Evolutionary conservation across 2,113 vertebrate genomes (phyloP).

Genomic region (Turnix velox): DNA sequence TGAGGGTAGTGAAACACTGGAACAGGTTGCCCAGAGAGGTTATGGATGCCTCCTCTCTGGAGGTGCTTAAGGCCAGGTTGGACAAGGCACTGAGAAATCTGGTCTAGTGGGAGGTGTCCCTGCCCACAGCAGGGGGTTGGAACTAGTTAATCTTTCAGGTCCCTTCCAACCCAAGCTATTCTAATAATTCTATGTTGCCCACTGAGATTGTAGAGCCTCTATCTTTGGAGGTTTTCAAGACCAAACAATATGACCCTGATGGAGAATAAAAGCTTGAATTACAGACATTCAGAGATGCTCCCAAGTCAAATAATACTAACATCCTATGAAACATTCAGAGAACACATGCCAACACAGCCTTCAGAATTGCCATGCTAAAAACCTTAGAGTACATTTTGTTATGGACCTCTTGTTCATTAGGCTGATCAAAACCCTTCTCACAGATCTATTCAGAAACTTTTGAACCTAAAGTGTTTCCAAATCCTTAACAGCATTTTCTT

Average conservation of each 20-base stretch:
- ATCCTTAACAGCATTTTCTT: not conserved
- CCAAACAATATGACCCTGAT: not conserved
- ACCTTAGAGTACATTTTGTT: not conserved
- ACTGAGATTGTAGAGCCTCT: not conserved
- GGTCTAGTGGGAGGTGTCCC: too few species aligned
- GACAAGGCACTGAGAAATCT: too few species aligned
- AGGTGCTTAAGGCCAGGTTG: too few species aligned
- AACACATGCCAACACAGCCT: not conserved
- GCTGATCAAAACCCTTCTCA: not conserved
- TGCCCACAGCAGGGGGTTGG: too few species aligned
- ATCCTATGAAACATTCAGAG: not conserved
- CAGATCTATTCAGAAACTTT: not conserved
- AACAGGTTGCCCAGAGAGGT: too few species aligned
- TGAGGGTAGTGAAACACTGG: too few species aligned
- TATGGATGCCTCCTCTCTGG: too few species aligned
- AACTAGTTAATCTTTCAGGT: too few species aligned
- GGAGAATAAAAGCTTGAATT: not conserved
- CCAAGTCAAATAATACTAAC: not conserved
- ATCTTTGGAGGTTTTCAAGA: not conserved
- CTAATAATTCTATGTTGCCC: too few species aligned
- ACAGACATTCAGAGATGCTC: not conserved
- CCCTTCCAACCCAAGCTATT: too few species aligned
- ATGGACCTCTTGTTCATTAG: not conserved
- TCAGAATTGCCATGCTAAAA: not conserved
- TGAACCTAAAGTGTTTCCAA: not conserved